Evolutionary conservation across 2,113 vertebrate genomes (phyloP).

Genomic region (Trichomycterus rosablanca): DNA sequence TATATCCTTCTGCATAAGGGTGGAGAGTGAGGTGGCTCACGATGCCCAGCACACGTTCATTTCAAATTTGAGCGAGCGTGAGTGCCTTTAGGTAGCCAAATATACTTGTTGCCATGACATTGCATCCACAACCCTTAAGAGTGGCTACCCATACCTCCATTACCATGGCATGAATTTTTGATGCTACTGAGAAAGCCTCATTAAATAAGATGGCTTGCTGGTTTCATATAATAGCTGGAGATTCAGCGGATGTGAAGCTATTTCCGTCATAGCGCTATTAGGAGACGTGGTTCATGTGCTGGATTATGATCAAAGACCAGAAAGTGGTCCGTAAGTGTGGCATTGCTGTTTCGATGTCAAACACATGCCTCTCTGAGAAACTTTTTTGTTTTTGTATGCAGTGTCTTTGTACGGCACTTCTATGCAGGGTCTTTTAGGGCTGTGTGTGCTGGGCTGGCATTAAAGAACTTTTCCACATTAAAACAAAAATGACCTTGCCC

Average conservation of each 20-base stretch:
- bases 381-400: not conserved
- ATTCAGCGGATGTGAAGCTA: slow-evolving; percentile 29
- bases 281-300: slow-evolving; percentile 12
- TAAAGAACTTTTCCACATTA: slow-evolving; percentile 13
- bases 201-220: slow-evolving; percentile 11
- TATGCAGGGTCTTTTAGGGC: not conserved
- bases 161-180: slow-evolving; percentile 26
- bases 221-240: slow-evolving; percentile 21
- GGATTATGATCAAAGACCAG: slow-evolving; percentile 30
- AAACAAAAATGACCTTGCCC: slow-evolving; percentile 47
- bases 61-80: not conserved
- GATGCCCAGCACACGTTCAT: not conserved
- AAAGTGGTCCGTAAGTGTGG: slow-evolving; percentile 19
- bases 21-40: not conserved
- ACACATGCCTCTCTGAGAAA: not conserved
- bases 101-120: not conserved
- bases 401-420: no score
- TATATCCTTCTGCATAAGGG: not conserved
- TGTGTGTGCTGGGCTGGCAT: not conserved
- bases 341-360: slow-evolving; percentile 1
- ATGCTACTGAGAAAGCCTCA: slow-evolving; percentile 19
- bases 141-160: slow-evolving; percentile 9
- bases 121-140: not conserved
- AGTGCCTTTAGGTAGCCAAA: slow-evolving; percentile 37
- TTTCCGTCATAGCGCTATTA: slow-evolving; percentile 26